Evolutionary conservation across 1,140 invertebrate genomes (phyloP), one percentile per base, ranked within the genome.

Genomic region (Pteromalus puparum): DNA sequence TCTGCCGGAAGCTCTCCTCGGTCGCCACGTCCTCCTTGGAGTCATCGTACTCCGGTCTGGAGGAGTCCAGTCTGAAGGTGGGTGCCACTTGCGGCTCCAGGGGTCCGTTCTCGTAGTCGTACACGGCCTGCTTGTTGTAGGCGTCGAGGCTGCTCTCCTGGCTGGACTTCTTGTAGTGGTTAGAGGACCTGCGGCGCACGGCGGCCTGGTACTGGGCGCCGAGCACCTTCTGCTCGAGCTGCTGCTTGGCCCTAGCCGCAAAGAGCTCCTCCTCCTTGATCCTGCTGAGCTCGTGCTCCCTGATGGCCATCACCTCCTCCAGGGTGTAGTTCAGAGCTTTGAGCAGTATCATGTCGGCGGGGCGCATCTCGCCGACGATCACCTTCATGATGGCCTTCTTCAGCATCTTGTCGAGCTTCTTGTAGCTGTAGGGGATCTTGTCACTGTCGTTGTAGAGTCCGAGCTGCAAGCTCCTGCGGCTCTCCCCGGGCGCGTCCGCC

Each of bases 351-450:
- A 92, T 88, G 38, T 93, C 90, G 0, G 90, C 89, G 0, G 88
- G 88, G 48, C 87, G 91, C 10, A 92, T 81, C 7, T 93, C 90
- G 7, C 92, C 91, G 6, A 89, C 90, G 30, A 93, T 93, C 42
- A 93, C 92, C 83, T 92, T 90, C 1, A 92, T 48, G 5, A 93
- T 92, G 0, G 92, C 92, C 72, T 92, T 92, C 65, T 92, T 89
- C 81, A 93, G 48, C 91, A 93, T 93, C 68, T 91, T 92, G 34
- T 92, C 90, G 24, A 92, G 76, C 68, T 89, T 89, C 28, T 87
- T 88, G 10, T 89, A 84, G 48, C 88, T 92, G 77, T 91, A 88
- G 15, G 90, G 89, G 18, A 88, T 65, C 18, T 48, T 53, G 34
- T 48, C 79, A 42, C 88, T 86, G 13, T 86, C 73, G 4, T 83